Percentiles rank a stretch among this genome's conserved stretches.
phyloP scores from a whole-genome alignment of 2,113 vertebrate genomes.

The Ceyx margarethae region DNA sequence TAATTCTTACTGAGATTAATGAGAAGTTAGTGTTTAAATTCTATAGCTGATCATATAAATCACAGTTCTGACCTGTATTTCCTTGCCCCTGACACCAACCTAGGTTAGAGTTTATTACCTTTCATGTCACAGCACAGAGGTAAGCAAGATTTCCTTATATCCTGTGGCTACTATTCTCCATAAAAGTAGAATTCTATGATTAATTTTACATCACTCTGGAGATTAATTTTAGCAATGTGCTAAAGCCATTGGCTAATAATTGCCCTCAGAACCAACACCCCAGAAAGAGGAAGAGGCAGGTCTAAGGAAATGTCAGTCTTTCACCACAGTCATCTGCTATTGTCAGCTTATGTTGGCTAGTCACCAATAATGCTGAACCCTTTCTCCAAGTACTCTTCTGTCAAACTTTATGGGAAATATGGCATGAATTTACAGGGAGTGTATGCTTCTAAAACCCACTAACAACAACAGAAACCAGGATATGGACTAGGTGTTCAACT shows the following conservation, averaged over 20 bases:
- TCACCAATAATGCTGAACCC: neutral
- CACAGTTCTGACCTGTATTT: neutral
- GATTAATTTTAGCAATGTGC: neutral
- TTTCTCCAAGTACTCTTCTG: neutral
- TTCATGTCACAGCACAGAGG: neutral
- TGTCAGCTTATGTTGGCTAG: neutral
- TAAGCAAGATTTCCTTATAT: neutral
- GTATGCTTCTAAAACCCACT: neutral
- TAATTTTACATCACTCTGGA: neutral
- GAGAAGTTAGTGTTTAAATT: neutral
- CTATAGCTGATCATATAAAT: neutral
- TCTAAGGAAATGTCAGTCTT: neutral
- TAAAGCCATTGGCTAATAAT: neutral
- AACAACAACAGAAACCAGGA: neutral
- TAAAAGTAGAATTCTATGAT: neutral
- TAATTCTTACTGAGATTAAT: neutral
- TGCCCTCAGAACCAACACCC: neutral
- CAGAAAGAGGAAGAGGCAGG: neutral
- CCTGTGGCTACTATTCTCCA: neutral
- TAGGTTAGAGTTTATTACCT: neutral
- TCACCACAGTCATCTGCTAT: neutral
- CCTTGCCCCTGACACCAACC: neutral
- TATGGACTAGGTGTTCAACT: neutral
- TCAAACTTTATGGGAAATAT: constrained; percentile 13
- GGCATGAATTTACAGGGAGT: neutral